A percentile compares a stretch with the other conserved stretches of the same genome.
Evolutionary conservation across 2,888 invertebrate genomes (phyloP).

Genomic region (Bruchidius siliquastri): DNA sequence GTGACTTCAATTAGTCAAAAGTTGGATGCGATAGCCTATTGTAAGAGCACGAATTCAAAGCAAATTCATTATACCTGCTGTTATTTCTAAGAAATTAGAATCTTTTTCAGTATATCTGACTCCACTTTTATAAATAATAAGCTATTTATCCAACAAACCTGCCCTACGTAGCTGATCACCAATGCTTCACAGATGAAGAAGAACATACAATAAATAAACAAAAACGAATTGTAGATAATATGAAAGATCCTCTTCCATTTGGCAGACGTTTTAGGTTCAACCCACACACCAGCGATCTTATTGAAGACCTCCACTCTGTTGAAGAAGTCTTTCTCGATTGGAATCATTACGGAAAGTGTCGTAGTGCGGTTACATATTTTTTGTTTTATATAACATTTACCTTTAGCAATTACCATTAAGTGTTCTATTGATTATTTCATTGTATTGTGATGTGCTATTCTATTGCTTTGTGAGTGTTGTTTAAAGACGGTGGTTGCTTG

Average conservation of each 20-base stretch:
- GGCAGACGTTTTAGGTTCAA: neutral
- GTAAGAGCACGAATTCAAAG: too few relatives aligned
- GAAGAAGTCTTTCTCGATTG: neutral
- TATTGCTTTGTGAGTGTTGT: neutral
- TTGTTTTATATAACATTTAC: neutral
- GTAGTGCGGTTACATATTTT: neutral
- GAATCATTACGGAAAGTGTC: neutral
- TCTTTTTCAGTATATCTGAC: too few relatives aligned
- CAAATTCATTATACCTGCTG: too few relatives aligned
- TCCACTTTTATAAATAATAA: too few relatives aligned
- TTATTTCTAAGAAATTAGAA: too few relatives aligned
- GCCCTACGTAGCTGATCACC: too few relatives aligned
- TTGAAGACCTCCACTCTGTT: neutral
- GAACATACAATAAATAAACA: neutral
- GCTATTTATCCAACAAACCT: too few relatives aligned
- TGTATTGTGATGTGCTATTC: neutral
- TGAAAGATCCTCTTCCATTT: neutral
- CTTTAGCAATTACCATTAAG: neutral
- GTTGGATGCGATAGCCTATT: too few relatives aligned
- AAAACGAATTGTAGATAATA: neutral
- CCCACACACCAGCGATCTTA: neutral
- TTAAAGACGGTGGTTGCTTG: neutral
- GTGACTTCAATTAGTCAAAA: too few relatives aligned
- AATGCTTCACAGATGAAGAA: too few relatives aligned
- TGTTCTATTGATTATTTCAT: neutral